Percentiles rank a stretch among this genome's conserved stretches.
Conservation (phyloP, 2,113 vertebrate species). For the Hippocampus zosterae region DNA sequence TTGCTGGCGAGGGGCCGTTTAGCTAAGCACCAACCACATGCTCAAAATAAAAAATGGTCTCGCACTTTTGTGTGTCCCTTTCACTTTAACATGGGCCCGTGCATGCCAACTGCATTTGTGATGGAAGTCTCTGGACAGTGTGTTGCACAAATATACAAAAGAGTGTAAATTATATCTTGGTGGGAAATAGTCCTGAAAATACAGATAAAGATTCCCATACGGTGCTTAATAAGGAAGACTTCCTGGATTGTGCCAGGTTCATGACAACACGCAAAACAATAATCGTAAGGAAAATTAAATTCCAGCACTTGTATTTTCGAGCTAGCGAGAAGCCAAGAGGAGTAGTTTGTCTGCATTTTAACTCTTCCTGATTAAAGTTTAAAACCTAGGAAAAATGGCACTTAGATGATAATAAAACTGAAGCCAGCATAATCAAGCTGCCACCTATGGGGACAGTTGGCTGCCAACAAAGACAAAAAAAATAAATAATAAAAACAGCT, state of each 20-base stretch:
- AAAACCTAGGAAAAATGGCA: slow-evolving; percentile 2
- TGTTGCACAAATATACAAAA: too few relatives aligned
- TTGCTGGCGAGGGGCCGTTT: too few relatives aligned
- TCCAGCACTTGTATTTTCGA: slow-evolving; percentile 9
- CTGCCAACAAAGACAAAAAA: slow-evolving; percentile 27
- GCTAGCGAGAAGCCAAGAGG: slow-evolving; percentile 18
- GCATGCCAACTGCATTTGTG: too few relatives aligned
- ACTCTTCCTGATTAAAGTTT: slow-evolving; percentile 20
- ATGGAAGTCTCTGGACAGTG: too few relatives aligned
- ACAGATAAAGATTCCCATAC: slow-evolving; percentile 31
- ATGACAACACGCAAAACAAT: slow-evolving; percentile 18
- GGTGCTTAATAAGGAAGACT: slow-evolving; percentile 20
- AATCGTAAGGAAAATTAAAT: slow-evolving; percentile 21
- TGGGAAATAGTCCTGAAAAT: neutral
- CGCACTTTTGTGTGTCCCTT: too few relatives aligned
- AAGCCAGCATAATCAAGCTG: neutral
- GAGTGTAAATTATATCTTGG: too few relatives aligned
- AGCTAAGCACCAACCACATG: too few relatives aligned
- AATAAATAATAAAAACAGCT: neutral
- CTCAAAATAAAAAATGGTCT: too few relatives aligned
- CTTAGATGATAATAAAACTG: neutral
- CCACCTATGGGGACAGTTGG: neutral
- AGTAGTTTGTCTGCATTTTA: slow-evolving; percentile 24
- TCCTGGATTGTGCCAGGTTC: slow-evolving; percentile 37
- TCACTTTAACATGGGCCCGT: too few relatives aligned